phyloP scores from a whole-genome alignment of 2,888 invertebrate genomes.

The Eucera pruinosa region DNA sequence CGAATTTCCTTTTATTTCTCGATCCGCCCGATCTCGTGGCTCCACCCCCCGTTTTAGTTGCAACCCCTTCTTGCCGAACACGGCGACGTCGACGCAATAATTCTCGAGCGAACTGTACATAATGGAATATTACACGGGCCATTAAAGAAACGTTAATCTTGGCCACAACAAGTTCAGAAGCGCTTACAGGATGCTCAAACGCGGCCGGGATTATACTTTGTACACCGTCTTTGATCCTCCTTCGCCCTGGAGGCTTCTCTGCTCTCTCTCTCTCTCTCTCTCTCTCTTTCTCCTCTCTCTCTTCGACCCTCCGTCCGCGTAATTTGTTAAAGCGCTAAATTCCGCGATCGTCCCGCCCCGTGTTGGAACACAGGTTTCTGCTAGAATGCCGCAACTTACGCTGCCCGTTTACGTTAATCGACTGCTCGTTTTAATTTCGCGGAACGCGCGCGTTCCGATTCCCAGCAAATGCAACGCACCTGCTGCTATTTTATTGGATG shows the following conservation, averaged over 20 bases:
- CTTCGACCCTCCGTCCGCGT: slow-evolving; percentile 63
- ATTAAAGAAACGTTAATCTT: slow-evolving; percentile 84
- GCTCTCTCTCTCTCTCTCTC: slow-evolving; percentile 12
- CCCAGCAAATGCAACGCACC: neutral
- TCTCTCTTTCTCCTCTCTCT: slow-evolving; percentile 15
- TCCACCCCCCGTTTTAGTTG: neutral
- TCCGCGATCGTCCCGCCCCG: slow-evolving; percentile 65
- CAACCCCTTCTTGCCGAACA: neutral
- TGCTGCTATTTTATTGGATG: neutral
- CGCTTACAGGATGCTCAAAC: slow-evolving; percentile 75
- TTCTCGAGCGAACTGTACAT: slow-evolving; percentile 73
- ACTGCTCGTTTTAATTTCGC: slow-evolving; percentile 33
- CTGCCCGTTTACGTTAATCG: slow-evolving; percentile 37
- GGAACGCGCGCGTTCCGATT: neutral
- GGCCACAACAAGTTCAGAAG: slow-evolving; percentile 82
- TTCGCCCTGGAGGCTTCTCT: slow-evolving; percentile 67
- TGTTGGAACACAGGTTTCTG: slow-evolving; percentile 13
- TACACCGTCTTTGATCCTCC: slow-evolving; percentile 79
- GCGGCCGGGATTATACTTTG: slow-evolving; percentile 78
- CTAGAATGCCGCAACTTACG: slow-evolving; percentile 12
- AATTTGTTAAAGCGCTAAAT: slow-evolving; percentile 81
- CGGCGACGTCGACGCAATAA: slow-evolving; percentile 68
- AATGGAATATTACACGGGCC: slow-evolving; percentile 84
- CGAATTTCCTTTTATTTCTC: slow-evolving; percentile 45
- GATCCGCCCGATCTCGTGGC: slow-evolving; percentile 48